Base-by-base conservation (phyloP, 2,797 vertebrate species). In the Clarias laeviceps region DNA sequence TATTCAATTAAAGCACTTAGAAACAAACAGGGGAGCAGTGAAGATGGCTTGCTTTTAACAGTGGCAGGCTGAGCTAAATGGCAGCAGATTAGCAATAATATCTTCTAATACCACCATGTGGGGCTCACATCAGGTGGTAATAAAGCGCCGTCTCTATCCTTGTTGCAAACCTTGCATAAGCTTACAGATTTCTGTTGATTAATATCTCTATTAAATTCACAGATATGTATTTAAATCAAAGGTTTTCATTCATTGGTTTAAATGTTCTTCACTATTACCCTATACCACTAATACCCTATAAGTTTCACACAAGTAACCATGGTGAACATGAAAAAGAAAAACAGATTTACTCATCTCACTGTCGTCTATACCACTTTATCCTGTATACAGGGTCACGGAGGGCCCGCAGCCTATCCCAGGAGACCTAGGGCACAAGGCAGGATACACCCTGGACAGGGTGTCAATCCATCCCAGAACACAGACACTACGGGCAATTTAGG, bases 81-180 rank as follows among this genome's bases (percentile, higher is more conserved):
- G 64, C 72, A 82, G 83, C 77, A 80, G 61, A 78, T 85, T 80
- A 77, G n/a, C 50, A 17, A 2, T 62, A 89, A 90, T 88, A 87
- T 87, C 88, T 88, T 86, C 83, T 84, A 87, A 80, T 89, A 87
- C 80, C 65, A 82, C 80, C 88, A 84, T 80, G 79, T n/a, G 65
- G 79, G 84, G 70, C 80, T 70, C 29, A 57, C 88, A 83, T 88
- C 88, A 90, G 86, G 78, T 76, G 78, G 82, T 90, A 89, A 90
- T 89, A 82, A 86, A 84, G 87, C 82, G 84, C 73, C 78, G 88
- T 88, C 87, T 84, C 86, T 88, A 64, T 61, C 27, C 82, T 84
- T 12, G 0, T 56, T 68, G 83, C 22, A 81, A 54, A 73, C 45
- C 45, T 18, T 72, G 65, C 20, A 12, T 65, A 61, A 68, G 59